Percentiles rank a stretch among this genome's conserved stretches.
Evolutionary conservation across 2,888 invertebrate species (phyloP).

Genomic region (Brachyopa scutellaris): DNA sequence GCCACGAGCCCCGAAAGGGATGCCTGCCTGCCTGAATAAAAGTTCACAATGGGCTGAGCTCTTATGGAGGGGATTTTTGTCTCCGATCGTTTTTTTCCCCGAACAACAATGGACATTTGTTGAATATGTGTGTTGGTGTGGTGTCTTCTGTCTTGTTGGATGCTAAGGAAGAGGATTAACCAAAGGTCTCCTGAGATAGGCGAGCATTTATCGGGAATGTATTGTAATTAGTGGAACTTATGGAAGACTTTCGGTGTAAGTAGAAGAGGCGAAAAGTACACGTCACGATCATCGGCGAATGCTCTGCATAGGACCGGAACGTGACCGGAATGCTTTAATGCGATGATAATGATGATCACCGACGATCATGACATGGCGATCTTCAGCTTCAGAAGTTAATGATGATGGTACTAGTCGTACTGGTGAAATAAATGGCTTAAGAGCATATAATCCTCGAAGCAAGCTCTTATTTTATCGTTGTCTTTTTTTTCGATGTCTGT

Average conservation of each 20-base stretch:
- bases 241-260: slow-evolving; percentile 21
- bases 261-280: slow-evolving; percentile 20
- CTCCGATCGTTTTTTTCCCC: neutral
- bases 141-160: slow-evolving; percentile 8
- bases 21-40: neutral
- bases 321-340: slow-evolving; percentile 29
- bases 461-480: neutral
- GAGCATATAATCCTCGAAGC: neutral
- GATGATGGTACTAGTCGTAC: neutral
- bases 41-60: slow-evolving; percentile 6
- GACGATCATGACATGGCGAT: slow-evolving; percentile 30
- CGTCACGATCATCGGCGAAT: slow-evolving; percentile 16
- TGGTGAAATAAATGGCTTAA: neutral
- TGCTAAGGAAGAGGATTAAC: neutral
- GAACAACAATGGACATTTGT: slow-evolving; percentile 20
- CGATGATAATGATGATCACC: slow-evolving; percentile 18
- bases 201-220: neutral
- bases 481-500: too few relatives aligned
- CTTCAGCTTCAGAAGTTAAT: neutral
- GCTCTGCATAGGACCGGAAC: slow-evolving; percentile 29
- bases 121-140: slow-evolving; percentile 5
- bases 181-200: neutral
- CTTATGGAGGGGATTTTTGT: neutral
- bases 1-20: neutral
- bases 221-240: slow-evolving; percentile 48